Evolutionary conservation across 2,888 invertebrate species (phyloP), one percentile per base, ranked within the genome.

Genomic region (Chloroclystis v-ata): DNA sequence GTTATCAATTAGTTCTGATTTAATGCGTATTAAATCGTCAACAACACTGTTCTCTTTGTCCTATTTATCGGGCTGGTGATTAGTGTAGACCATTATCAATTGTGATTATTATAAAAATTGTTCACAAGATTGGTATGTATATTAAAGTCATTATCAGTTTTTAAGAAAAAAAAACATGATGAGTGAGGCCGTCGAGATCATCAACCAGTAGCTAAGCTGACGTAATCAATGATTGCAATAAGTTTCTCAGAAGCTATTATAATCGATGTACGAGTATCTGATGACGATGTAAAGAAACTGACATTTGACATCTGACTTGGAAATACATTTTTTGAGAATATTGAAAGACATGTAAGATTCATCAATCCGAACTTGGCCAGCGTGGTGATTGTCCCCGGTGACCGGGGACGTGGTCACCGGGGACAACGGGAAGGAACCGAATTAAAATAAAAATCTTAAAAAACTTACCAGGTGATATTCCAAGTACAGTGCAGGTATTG

Each of bases 401-500:
- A n/a, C n/a, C n/a, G n/a, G n/a, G n/a, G n/a, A n/a, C n/a, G n/a
- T n/a, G n/a, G n/a, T n/a, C n/a, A n/a, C n/a, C n/a, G n/a, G n/a
- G n/a, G n/a, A n/a, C n/a, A n/a, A n/a, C n/a, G n/a, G n/a, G n/a
- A n/a, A n/a, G n/a, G n/a, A n/a, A n/a, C n/a, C n/a, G n/a, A n/a
- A n/a, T n/a, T n/a, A n/a, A n/a, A n/a, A n/a, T n/a, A n/a, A n/a
- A n/a, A n/a, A n/a, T n/a, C n/a, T n/a, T n/a, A n/a, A n/a, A n/a
- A n/a, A n/a, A 89, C 92, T 92, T 81, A 96, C 96, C 96, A 83
- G 94, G 93, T 75, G 96, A 94, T 82, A 97, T 96, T 80, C 94
- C 94, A 67, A 96, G 90, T 61, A 94, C 92, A 43, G 92, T 92
- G 82, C 96, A 96, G 7, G 95, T 95, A 70, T 91, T 93, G 75